Evolutionary conservation across 2,113 vertebrate genomes (phyloP), one percentile per base, ranked within the genome.

Genomic region (Emydura subglobosa): DNA sequence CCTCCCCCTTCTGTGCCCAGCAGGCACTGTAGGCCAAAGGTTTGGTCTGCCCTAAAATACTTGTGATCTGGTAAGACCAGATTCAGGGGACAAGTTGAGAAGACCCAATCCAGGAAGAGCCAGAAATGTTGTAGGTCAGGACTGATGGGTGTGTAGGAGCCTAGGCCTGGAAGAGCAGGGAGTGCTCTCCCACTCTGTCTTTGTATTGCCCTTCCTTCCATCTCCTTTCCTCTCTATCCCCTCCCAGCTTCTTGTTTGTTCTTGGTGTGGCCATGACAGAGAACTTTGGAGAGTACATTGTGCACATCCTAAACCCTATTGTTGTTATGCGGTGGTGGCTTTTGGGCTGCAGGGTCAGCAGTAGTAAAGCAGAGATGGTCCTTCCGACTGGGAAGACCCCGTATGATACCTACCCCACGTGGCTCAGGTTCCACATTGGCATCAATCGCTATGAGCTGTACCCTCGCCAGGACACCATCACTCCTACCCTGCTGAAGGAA

Each of bases 371-470:
- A 92, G 98, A n/a, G 96, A 96, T 47, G 97, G 97, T 92, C 92
- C 97, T 86, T 79, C 97, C 72, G 88, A 94, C 92, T 98, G 98
- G 98, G 97, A 98, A 97, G 93, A 98, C 92, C 22, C 91, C 97
- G 90, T 91, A 76, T 0, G 94, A 97, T 59, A 97, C 98, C 54
- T 98, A 98, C 24, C 98, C 99, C 0, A 44, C 98, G 3, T 98
- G 98, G 98, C 97, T 99, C 21, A 98, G 97, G 47, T 99, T 99
- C 96, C 98, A 99, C 34, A 87, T 99, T 0, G 98, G 98, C 68
- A 99, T 99, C 96, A 98, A 98, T 74, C 98, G 98, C 91, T 98
- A 98, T 51, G 98, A 98, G 96, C 97, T 99, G 68, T 99, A 98
- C 82, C 88, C 96, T 22, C 98, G 98, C 42, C 92, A 1, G 39